Evolutionary conservation across 2,113 vertebrate species (phyloP).

Genomic region (Tachuris rubrigastra): DNA sequence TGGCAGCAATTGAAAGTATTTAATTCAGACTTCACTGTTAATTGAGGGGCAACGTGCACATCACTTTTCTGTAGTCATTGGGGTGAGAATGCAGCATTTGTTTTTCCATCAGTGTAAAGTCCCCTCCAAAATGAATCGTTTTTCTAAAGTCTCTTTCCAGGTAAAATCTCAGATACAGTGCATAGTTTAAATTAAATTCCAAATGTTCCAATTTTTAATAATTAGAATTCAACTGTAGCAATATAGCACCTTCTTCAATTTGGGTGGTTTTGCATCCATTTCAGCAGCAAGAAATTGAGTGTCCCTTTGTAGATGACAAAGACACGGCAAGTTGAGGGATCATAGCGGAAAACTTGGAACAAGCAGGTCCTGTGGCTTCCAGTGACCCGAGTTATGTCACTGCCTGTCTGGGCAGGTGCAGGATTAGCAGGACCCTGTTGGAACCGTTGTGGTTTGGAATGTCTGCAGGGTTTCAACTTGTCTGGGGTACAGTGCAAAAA

Average conservation of each 20-base stretch:
- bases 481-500: neutral
- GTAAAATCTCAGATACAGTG: neutral
- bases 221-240: neutral
- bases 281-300: neutral
- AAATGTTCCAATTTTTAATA: neutral
- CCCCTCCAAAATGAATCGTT: rapidly evolving
- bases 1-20: neutral
- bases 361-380: neutral
- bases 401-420: neutral
- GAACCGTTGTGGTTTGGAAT: neutral
- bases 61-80: neutral
- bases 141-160: neutral
- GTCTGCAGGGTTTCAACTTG: neutral
- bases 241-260: neutral
- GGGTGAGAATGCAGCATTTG: neutral
- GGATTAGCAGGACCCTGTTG: neutral
- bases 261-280: neutral
- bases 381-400: neutral
- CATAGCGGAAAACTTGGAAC: neutral
- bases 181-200: neutral
- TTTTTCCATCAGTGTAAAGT: neutral
- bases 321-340: neutral
- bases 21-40: neutral
- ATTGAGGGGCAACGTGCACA: rapidly evolving
- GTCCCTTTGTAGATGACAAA: neutral